Percentiles rank a stretch among this genome's conserved stretches.
phyloP scores from a whole-genome alignment of 2,888 invertebrate species.

The Osedax fenrisi region DNA sequence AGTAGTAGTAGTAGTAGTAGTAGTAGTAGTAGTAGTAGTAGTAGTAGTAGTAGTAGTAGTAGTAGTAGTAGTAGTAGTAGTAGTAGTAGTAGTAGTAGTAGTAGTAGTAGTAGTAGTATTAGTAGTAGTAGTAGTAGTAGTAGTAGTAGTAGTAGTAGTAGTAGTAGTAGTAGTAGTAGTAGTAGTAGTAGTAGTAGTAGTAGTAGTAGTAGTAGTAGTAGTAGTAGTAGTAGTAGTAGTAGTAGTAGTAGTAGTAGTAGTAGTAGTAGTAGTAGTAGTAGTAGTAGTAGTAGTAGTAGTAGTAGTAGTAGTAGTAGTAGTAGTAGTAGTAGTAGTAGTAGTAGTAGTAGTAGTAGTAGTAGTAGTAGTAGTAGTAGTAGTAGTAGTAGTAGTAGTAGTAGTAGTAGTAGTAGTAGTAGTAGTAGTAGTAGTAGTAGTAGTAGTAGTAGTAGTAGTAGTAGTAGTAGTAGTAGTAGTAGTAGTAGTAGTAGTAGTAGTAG shows the following conservation, averaged over 20 bases:
- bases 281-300: background rate
- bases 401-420: background rate
- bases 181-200: background rate
- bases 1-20: background rate
- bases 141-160: slow-evolving; percentile 5
- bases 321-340: background rate
- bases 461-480: background rate
- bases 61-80: slow-evolving; percentile 5
- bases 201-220: background rate
- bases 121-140: no score
- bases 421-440: background rate
- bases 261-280: background rate
- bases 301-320: background rate
- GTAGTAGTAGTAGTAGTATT: no score
- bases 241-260: background rate
- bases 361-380: slow-evolving; percentile 11
- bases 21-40: slow-evolving; percentile 2
- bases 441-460: background rate
- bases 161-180: slow-evolving; percentile 10
- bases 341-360: background rate
- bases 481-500: slow-evolving; percentile 5
- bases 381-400: background rate
- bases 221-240: background rate
- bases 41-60: slow-evolving; percentile 7
- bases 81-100: background rate